phyloP scores from a whole-genome alignment of 2,797 vertebrate species.

The Gallirallus australis region DNA sequence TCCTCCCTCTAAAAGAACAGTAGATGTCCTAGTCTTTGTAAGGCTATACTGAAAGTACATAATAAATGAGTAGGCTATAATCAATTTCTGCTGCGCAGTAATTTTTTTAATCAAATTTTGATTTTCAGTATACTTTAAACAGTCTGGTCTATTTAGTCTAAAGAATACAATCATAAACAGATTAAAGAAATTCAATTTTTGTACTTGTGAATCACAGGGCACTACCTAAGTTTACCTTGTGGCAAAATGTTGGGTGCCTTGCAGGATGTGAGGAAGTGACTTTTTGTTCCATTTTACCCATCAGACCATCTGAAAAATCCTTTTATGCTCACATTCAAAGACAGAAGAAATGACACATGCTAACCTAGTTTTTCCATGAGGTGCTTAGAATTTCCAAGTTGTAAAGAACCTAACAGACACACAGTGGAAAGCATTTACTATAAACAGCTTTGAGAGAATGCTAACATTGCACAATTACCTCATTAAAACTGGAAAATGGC shows the following conservation, averaged over 20 bases:
- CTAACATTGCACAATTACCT: background rate
- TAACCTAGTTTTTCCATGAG: background rate
- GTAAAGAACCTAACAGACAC: background rate
- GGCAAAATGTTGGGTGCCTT: background rate
- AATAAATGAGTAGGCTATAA: background rate
- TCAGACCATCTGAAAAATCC: background rate
- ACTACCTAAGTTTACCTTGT: background rate
- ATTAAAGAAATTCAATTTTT: background rate
- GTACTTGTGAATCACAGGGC: background rate
- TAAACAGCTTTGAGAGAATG: background rate
- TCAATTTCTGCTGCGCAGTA: background rate
- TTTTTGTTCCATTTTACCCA: slow-evolving; percentile 13
- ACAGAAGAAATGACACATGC: background rate
- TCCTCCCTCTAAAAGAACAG: background rate
- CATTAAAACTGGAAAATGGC: background rate
- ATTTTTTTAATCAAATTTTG: background rate
- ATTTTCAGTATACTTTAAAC: background rate
- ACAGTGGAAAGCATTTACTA: background rate
- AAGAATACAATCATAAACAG: background rate
- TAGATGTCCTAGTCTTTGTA: background rate
- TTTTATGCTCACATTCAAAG: background rate
- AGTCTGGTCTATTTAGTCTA: background rate
- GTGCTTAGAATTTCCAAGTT: background rate
- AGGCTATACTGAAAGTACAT: background rate
- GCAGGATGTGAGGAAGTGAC: background rate